phyloP scores from a whole-genome alignment of 2,797 vertebrate genomes.

The Salarias fasciatus region DNA sequence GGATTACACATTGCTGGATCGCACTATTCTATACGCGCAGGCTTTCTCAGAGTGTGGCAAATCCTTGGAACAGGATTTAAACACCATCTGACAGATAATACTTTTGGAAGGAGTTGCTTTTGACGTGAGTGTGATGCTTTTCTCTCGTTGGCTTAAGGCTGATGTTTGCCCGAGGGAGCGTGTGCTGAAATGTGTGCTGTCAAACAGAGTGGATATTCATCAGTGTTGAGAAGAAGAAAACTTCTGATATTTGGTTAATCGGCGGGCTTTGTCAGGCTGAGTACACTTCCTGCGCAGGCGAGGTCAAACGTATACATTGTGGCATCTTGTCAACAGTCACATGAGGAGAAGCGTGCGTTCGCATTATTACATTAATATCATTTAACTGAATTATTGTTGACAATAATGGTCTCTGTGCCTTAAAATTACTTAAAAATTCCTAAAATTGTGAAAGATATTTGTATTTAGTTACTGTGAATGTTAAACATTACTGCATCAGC shows the following conservation, averaged over 20 bases:
- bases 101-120: constrained; percentile 44
- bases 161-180: constrained; percentile 48
- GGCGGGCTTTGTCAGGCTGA: constrained; percentile 39
- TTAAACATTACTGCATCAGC: too few species aligned
- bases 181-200: constrained; percentile 5
- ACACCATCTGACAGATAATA: constrained; percentile 38
- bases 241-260: constrained; percentile 44
- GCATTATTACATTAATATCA: not conserved
- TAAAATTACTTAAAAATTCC: too few species aligned
- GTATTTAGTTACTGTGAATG: too few species aligned
- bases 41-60: not conserved
- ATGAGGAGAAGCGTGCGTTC: not conserved
- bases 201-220: constrained; percentile 21
- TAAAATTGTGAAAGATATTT: too few species aligned
- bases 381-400: too few species aligned
- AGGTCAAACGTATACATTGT: constrained; percentile 36
- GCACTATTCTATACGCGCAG: too few species aligned
- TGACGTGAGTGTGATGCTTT: constrained; percentile 68
- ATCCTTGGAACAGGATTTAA: constrained; percentile 42
- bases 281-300: constrained; percentile 16
- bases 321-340: constrained; percentile 9
- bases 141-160: constrained; percentile 46
- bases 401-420: too few species aligned
- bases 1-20: constrained; percentile 16
- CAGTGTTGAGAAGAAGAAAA: constrained; percentile 25